Conservation (phyloP, 2,113 vertebrate genomes). For the Python bivittatus region DNA sequence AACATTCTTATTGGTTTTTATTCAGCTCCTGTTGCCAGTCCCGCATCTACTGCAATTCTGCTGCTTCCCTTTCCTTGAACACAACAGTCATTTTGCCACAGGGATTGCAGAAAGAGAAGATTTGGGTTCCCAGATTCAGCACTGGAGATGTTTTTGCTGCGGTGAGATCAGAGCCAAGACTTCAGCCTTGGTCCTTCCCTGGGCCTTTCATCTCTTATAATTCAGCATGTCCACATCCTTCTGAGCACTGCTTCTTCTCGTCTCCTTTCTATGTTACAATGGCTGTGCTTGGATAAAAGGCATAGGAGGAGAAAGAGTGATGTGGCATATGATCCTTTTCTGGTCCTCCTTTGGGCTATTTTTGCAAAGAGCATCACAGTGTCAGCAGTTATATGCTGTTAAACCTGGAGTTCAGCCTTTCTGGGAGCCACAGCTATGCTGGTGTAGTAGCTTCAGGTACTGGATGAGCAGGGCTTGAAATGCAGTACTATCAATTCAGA, state of each 20-base stretch:
- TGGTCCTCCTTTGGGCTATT: background rate
- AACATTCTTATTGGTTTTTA: background rate
- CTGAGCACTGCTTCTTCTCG: background rate
- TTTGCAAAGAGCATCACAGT: background rate
- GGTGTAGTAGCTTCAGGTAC: background rate
- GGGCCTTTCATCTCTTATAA: background rate
- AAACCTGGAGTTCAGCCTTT: background rate
- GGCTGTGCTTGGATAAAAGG: background rate
- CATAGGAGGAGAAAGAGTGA: background rate
- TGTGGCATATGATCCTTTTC: background rate
- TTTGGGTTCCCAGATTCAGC: background rate
- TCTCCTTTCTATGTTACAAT: background rate
- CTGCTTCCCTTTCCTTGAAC: background rate
- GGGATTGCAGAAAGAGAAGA: background rate
- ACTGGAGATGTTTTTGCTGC: background rate
- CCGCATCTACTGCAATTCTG: background rate
- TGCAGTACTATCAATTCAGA: background rate
- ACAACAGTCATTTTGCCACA: background rate
- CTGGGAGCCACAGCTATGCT: background rate
- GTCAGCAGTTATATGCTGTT: background rate
- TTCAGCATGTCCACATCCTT: background rate
- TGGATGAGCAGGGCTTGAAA: background rate
- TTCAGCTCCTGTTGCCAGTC: background rate
- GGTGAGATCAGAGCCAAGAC: background rate
- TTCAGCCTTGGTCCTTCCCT: background rate